These are phyloP conservation scores for Listronotus bonariensis DNA, from an alignment of 1,140 invertebrate species.

Conservation along the genomic window DNA sequence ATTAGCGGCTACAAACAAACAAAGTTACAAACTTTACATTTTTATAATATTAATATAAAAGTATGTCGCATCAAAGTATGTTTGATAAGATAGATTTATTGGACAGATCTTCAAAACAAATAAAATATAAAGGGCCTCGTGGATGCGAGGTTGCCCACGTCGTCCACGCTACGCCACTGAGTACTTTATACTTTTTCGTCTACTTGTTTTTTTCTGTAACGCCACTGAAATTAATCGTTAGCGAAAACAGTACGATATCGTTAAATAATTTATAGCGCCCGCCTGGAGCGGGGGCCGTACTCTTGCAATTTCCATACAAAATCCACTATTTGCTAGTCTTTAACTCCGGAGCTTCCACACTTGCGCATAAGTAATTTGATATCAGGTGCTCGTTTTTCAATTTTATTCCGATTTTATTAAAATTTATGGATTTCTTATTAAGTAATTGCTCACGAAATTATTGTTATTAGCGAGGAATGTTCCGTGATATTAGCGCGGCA, in stretches of 20 bases:
- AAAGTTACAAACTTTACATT: too few species aligned
- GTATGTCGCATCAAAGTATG: too few species aligned
- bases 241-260: slow-evolving; percentile 15
- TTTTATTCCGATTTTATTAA: slow-evolving; percentile 29
- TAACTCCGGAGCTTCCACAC: slow-evolving; percentile 35
- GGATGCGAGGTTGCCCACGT: too few species aligned
- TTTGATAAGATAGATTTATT: too few species aligned
- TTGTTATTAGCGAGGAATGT: slow-evolving; percentile 9
- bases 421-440: slow-evolving; percentile 22
- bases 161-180: too few species aligned
- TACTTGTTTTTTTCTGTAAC: too few species aligned
- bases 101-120: too few species aligned
- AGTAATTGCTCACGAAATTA: slow-evolving; percentile 21
- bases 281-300: slow-evolving; percentile 36
- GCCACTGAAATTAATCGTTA: slow-evolving; percentile 11
- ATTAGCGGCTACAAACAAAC: too few species aligned
- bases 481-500: too few species aligned
- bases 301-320: slow-evolving; percentile 39
- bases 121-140: too few species aligned
- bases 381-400: slow-evolving; percentile 35
- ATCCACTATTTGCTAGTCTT: slow-evolving; percentile 36
- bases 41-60: too few species aligned
- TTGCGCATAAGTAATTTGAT: slow-evolving; percentile 37
- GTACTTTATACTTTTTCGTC: too few species aligned
- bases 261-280: slow-evolving; percentile 35